phyloP scores from a whole-genome alignment of 2,888 invertebrate genomes.

The Pyrocoelia pectoralis region DNA sequence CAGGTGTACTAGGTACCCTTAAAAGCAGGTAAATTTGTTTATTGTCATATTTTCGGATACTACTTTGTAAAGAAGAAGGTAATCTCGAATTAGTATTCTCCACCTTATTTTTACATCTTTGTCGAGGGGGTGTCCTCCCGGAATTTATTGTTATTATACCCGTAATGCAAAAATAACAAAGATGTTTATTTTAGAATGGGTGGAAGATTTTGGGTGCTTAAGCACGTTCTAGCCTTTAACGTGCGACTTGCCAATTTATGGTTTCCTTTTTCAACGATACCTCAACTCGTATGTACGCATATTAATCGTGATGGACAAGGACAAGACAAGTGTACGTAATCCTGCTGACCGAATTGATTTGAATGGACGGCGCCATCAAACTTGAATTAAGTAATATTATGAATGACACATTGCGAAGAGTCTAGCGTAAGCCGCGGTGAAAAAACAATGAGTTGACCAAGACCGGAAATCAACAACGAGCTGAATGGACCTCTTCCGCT shows the following conservation, averaged over 20 bases:
- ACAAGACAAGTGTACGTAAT: neutral
- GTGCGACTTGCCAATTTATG: constrained; percentile 7
- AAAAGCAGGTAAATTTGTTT: constrained; percentile 30
- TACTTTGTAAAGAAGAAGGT: constrained; percentile 23
- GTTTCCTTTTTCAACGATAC: constrained; percentile 7
- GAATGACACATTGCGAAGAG: constrained; percentile 18
- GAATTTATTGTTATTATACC: constrained; percentile 23
- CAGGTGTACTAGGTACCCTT: constrained; percentile 30
- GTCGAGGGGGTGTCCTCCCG: constrained; percentile 14
- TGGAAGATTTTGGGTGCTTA: neutral
- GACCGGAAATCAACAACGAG: constrained; percentile 34
- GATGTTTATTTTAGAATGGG: neutral
- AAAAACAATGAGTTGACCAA: constrained; percentile 24
- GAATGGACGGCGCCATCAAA: neutral
- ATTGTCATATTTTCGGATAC: constrained; percentile 35
- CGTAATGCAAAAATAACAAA: constrained; percentile 34
- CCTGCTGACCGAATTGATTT: neutral
- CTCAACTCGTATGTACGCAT: neutral
- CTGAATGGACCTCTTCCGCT: constrained; percentile 36
- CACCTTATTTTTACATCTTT: constrained; percentile 25
- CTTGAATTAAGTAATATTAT: constrained; percentile 4
- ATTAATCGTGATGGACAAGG: neutral
- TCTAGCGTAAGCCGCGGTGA: constrained; percentile 15
- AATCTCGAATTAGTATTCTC: constrained; percentile 37
- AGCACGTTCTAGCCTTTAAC: neutral